Evolutionary conservation across 2,888 invertebrate genomes (phyloP).

Genomic region (Macrosiphum euphorbiae): DNA sequence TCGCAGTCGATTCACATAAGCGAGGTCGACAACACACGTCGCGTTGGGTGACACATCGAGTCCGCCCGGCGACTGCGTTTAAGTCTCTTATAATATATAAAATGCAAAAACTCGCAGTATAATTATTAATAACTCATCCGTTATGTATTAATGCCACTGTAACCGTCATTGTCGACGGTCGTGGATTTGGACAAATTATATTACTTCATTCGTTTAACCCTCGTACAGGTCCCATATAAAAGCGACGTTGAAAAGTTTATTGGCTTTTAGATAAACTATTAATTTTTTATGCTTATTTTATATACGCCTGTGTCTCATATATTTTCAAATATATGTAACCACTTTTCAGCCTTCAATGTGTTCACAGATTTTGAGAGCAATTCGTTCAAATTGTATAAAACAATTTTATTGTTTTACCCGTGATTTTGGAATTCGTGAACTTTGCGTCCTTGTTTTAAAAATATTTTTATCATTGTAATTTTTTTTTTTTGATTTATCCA

Average conservation of each 20-base stretch:
- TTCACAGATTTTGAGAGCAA: conserved; percentile 12
- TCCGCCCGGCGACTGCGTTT: not conserved
- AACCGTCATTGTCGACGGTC: not conserved
- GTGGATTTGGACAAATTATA: not conserved
- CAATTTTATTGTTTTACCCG: not conserved
- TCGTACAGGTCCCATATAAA: not conserved
- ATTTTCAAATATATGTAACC: not conserved
- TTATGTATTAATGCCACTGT: not conserved
- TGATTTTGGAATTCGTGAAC: conserved; percentile 24
- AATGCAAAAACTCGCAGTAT: not conserved
- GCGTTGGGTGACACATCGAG: not conserved
- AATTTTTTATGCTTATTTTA: not conserved
- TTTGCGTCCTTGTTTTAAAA: conserved; percentile 14
- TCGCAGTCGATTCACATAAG: not conserved
- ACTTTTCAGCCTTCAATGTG: not conserved
- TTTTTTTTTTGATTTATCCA: conserved; percentile 34
- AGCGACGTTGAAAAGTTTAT: not conserved
- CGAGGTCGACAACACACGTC: not conserved
- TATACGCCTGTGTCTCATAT: not conserved
- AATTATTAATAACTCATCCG: not conserved
- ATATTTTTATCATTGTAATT: not conserved
- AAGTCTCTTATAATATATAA: not conserved
- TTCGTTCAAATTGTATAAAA: not conserved
- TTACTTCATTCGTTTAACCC: not conserved
- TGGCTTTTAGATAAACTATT: not conserved